A percentile compares a stretch with the other conserved stretches of the same genome.
phyloP scores from a whole-genome alignment of 1,140 invertebrate species.

The Papilio polytes region DNA sequence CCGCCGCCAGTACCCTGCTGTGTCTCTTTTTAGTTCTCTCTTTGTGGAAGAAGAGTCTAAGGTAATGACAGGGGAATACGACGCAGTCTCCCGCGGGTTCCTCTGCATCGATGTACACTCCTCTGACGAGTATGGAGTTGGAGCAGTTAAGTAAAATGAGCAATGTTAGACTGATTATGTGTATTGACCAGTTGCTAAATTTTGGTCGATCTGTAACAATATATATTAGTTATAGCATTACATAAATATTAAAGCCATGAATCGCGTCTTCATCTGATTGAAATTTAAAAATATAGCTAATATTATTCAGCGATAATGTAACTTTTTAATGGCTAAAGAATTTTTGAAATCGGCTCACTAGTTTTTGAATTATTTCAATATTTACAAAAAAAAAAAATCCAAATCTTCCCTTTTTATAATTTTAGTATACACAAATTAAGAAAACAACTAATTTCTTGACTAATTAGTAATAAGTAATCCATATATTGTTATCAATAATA shows the following conservation, averaged over 20 bases:
- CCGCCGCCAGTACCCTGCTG: constrained; percentile 66
- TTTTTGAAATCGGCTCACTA: no score
- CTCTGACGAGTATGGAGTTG: constrained; percentile 92
- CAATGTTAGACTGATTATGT: constrained; percentile 88
- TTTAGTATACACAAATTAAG: neutral
- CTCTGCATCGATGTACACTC: constrained; percentile 93
- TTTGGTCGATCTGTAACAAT: constrained; percentile 85
- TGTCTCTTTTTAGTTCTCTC: constrained; percentile 85
- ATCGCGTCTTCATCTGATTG: no score
- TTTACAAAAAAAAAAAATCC: no score
- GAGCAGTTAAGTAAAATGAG: constrained; percentile 92
- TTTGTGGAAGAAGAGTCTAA: constrained; percentile 89
- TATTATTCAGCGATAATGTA: no score
- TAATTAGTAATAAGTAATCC: neutral
- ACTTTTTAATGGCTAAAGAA: no score
- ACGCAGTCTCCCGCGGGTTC: constrained; percentile 91
- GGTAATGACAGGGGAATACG: constrained; percentile 91
- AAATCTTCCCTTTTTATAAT: no score
- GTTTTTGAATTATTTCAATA: no score
- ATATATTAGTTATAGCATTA: no score
- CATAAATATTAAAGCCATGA: neutral
- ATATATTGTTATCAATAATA: neutral
- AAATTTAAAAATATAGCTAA: no score
- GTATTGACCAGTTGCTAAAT: constrained; percentile 91
- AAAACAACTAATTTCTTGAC: neutral